Base-by-base conservation (phyloP, 2,888 invertebrate genomes). In the Criorhina ranunculi region DNA sequence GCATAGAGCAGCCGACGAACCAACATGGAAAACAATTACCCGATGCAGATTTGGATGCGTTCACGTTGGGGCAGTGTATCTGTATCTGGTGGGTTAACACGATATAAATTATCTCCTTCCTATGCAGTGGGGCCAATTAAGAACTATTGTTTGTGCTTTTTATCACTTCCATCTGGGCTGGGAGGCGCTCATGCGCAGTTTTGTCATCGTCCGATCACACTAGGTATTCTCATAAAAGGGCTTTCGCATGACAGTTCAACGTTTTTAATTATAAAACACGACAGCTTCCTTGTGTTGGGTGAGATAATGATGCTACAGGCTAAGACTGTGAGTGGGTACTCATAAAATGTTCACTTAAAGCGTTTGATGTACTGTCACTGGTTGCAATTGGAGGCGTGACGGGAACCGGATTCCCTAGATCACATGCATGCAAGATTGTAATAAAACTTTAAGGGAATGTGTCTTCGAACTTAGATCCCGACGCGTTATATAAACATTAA, bases 1-100 rank as follows among this genome's bases (percentile, higher is more conserved):
- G 29, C 24, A 24, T 4, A 24, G 24, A n/a, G n/a, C n/a, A n/a
- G n/a, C n/a, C 24, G 24, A 24, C 24, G 7, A 53, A 17, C 40
- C 44, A 62, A 72, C 79, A 75, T 44, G 2, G 67, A 35, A 80
- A 80, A 69, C 85, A 75, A 85, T 85, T 79, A 69, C 67, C 33
- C 69, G 57, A 85, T 85, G 80, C 75, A 76, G 85, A 85, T 75
- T 75, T 11, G 60, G 42, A 75, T 73, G 83, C 82, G 78, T 82
- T 78, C 31, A 37, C 35, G 0, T 33, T 15, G 31, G 12, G 60
- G 2, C 60, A 57, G 37, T 73, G 49, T 40, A 8, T 62, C 37
- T 73, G 49, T 40, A 8, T 62, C n/a, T 31, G 40, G 15, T 19
- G 49, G 49, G 29, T 55, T 72, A 73, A 82, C 78, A 73, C 72